These are phyloP conservation scores for Podarcis raffonei DNA, from an alignment of 2,113 vertebrate genomes.

Conservation along the genomic window DNA sequence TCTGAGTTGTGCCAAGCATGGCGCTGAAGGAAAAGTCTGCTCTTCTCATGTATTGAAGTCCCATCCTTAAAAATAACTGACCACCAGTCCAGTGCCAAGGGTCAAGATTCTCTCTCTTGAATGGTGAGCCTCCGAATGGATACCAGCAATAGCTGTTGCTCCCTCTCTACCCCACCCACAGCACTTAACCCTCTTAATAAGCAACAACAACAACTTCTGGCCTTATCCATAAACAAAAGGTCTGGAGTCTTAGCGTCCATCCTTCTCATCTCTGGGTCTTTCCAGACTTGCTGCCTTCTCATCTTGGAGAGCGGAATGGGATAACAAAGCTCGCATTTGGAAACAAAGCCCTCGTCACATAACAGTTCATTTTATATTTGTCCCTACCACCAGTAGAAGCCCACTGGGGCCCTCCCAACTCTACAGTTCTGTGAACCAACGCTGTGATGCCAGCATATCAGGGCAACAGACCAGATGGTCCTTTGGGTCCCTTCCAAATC, in stretches of 20 bases:
- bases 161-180: neutral
- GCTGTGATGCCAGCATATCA: no score
- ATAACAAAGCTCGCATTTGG: neutral
- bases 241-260: neutral
- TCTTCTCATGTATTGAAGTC: neutral
- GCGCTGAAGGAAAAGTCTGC: neutral
- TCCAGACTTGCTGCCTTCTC: neutral
- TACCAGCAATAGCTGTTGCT: neutral
- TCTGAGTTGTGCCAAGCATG: slow-evolving; percentile 6
- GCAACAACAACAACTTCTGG: slow-evolving; percentile 2
- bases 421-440: no score
- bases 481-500: no score
- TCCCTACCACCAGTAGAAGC: no score
- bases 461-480: no score
- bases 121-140: neutral
- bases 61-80: slow-evolving; percentile 12
- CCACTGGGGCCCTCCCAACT: no score
- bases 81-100: neutral
- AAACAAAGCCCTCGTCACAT: neutral
- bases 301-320: neutral
- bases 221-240: slow-evolving; percentile 17
- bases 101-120: neutral
- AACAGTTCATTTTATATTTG: no score
- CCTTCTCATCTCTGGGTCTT: neutral
- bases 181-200: neutral